Evolutionary conservation across 2,113 vertebrate species (phyloP).

Genomic region (Pavo muticus): DNA sequence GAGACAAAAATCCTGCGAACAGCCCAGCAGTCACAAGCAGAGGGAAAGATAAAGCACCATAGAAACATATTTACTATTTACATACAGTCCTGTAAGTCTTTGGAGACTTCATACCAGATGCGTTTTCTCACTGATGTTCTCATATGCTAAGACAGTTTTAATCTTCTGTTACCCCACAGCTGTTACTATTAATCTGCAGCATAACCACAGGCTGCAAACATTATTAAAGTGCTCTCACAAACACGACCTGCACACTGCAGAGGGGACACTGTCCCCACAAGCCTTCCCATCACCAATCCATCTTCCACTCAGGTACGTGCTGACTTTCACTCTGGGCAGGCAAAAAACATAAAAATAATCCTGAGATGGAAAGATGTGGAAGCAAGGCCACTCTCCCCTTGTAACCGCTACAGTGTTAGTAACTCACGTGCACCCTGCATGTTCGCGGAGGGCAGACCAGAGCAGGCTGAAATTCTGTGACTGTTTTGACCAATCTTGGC

Average conservation of each 20-base stretch:
- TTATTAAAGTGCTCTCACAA: constrained; percentile 5
- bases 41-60: constrained; percentile 2
- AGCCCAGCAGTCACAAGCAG: background rate
- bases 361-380: background rate
- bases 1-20: background rate
- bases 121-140: constrained; percentile 54
- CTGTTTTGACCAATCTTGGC: too few species aligned
- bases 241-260: background rate
- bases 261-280: background rate
- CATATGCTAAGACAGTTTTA: constrained; percentile 34
- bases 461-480: background rate
- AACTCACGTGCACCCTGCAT: rapidly evolving
- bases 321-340: background rate
- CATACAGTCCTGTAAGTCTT: constrained; percentile 32
- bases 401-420: background rate
- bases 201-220: constrained; percentile 15
- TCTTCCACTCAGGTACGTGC: background rate
- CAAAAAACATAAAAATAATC: background rate
- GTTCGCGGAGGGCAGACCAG: background rate
- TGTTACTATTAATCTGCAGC: constrained; percentile 54
- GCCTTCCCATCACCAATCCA: background rate
- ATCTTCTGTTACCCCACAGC: constrained; percentile 49
- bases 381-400: background rate
- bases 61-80: constrained; percentile 41
- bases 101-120: constrained; percentile 35